phyloP scores from a whole-genome alignment of 2,888 invertebrate genomes.

The Microchrysa polita region DNA sequence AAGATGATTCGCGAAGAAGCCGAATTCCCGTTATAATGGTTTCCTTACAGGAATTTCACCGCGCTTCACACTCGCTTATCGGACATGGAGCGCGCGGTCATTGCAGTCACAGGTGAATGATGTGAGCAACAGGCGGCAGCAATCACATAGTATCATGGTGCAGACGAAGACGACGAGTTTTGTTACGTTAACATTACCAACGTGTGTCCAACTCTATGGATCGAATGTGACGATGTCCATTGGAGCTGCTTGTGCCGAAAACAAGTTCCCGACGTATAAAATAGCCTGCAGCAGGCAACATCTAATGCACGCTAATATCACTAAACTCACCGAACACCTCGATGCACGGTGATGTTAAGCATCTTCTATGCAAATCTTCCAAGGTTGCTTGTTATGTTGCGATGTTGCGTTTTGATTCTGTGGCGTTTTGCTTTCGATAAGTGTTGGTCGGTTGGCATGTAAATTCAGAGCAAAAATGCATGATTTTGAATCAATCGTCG shows the following conservation, averaged over 20 bases:
- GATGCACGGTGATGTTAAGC: not conserved
- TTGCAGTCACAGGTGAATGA: slow-evolving; percentile 37
- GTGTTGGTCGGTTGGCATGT: slow-evolving; percentile 3
- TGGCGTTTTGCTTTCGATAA: slow-evolving; percentile 27
- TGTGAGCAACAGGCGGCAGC: slow-evolving; percentile 23
- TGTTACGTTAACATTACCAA: slow-evolving; percentile 1
- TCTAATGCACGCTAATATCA: slow-evolving; percentile 38
- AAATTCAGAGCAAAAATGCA: not conserved
- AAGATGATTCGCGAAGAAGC: slow-evolving; percentile 14
- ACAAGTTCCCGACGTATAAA: slow-evolving; percentile 20
- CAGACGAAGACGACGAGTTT: slow-evolving; percentile 4
- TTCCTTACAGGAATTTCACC: slow-evolving; percentile 31
- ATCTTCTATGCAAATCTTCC: not conserved
- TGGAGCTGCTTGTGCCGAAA: slow-evolving; percentile 26
- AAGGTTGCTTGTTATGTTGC: not conserved
- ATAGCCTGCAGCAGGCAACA: slow-evolving; percentile 24
- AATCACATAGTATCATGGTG: slow-evolving; percentile 13
- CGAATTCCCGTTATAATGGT: slow-evolving; percentile 38
- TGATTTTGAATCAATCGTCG: not conserved
- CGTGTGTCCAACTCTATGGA: not conserved
- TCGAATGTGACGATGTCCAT: slow-evolving; percentile 24
- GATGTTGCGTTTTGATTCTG: not conserved
- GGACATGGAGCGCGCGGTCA: not conserved
- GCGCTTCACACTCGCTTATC: slow-evolving; percentile 21
- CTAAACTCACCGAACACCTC: slow-evolving; percentile 30